Conservation (phyloP, 2,888 invertebrate species). For the Dryobotodes eremita region DNA sequence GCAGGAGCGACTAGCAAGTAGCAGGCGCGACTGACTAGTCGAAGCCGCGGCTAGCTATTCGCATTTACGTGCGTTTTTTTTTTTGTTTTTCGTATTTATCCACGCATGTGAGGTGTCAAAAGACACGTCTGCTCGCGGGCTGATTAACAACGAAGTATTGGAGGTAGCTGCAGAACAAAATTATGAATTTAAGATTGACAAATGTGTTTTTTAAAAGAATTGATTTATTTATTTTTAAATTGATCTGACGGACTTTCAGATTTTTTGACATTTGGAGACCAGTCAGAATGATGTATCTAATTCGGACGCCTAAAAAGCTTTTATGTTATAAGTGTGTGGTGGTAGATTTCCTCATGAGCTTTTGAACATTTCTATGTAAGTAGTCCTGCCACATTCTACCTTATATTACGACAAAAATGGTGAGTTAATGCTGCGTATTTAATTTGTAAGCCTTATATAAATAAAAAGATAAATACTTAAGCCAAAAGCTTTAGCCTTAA, state of each 20-base stretch:
- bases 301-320: not conserved
- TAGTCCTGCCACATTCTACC: not conserved
- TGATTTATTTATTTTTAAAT: not conserved
- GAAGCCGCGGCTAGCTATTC: too few species aligned
- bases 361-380: not conserved
- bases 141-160: too few species aligned
- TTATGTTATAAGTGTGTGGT: not conserved
- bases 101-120: too few species aligned
- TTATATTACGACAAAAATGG: not conserved
- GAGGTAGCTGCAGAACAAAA: too few species aligned
- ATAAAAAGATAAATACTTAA: not conserved
- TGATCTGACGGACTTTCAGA: not conserved
- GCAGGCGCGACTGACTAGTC: too few species aligned
- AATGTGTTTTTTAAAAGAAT: not conserved
- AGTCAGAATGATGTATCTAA: not conserved
- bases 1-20: too few species aligned
- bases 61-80: too few species aligned
- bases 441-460: not conserved
- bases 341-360: not conserved
- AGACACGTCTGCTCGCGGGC: too few species aligned
- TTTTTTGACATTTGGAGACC: not conserved
- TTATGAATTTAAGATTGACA: too few species aligned
- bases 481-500: conserved; percentile 15
- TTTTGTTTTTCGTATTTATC: too few species aligned
- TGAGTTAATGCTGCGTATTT: not conserved